A percentile compares a stretch with the other conserved stretches of the same genome.
These are phyloP conservation scores for Sinodicranocentrus sp. DNA, from an alignment of 2,888 invertebrate species.

Conservation along the genomic window DNA sequence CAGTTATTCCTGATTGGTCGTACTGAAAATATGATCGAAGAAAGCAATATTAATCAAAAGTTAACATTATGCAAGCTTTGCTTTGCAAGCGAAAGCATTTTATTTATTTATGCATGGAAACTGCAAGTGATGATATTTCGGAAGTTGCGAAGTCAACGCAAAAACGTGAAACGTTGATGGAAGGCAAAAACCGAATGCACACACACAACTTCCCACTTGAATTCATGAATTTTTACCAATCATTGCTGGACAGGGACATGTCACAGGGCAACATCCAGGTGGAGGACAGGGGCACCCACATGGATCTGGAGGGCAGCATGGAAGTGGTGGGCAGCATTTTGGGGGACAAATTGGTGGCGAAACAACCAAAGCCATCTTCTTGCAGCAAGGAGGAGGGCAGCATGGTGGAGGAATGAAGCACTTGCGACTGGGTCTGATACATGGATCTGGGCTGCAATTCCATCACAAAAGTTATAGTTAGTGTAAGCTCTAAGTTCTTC, in stretches of 20 bases:
- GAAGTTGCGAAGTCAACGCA: too few relatives aligned
- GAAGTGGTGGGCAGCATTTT: conserved; percentile 62
- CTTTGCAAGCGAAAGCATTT: too few relatives aligned
- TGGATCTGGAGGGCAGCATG: conserved; percentile 59
- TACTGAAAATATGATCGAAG: conserved; percentile 57
- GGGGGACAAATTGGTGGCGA: conserved; percentile 75
- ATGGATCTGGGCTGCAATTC: conserved; percentile 74
- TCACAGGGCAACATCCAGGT: conserved; percentile 62
- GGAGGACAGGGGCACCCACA: conserved; percentile 61
- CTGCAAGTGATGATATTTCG: background rate
- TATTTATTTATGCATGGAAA: too few relatives aligned
- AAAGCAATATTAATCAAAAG: background rate
- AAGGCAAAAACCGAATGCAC: too few relatives aligned
- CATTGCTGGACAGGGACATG: conserved; percentile 70
- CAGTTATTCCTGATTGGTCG: conserved; percentile 71
- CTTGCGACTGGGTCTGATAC: conserved; percentile 69
- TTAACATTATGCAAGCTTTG: background rate
- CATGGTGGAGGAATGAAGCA: conserved; percentile 75
- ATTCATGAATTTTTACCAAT: conserved; percentile 35
- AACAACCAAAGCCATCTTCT: conserved; percentile 73
- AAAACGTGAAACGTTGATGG: too few relatives aligned
- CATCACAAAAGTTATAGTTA: background rate
- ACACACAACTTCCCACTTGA: too few relatives aligned
- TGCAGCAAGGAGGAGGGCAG: conserved; percentile 72
- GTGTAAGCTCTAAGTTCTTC: too few relatives aligned